Base-by-base conservation (phyloP, 2,888 invertebrate genomes). In the Leucophenga maculata region DNA sequence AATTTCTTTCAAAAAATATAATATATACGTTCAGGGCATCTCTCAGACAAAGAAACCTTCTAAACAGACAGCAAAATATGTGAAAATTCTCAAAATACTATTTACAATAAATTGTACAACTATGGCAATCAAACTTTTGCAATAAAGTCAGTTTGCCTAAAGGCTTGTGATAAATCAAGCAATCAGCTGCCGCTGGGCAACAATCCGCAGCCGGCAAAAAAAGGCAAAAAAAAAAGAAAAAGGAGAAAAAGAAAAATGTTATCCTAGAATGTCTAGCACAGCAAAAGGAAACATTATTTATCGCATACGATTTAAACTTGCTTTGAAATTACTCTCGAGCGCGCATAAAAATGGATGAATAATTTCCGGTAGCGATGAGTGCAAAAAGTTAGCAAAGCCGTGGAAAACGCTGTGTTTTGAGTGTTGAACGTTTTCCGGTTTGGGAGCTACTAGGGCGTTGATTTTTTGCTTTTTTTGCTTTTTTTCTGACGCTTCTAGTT, bases 61-160 rank as follows among this genome's bases (percentile, higher is more conserved):
- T n/a, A n/a, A n/a, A n/a, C n/a, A n/a, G n/a, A n/a, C 14, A 52
- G n/a, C 3, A 9, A 16, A 52, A 52, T 14, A 39, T 6, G 39
- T 6, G 39, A 8, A 39, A 39, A 39, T 39, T 39, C 39, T 39
- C 3, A 39, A 39, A n/a, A n/a, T n/a, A n/a, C n/a, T n/a, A n/a
- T n/a, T n/a, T n/a, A n/a, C n/a, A n/a, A n/a, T 39, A 39, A 6
- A 57, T 20, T 14, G 26, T 13, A 57, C 6, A 62, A 64, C 62
- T 64, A n/a, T 20, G 22, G 59, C 83, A 80, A 80, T 80, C 80
- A 83, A 80, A 83, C 82, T 80, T 80, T 80, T 78, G 80, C 80
- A 80, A 80, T 80, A 80, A 80, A 80, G 83, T 80, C 80, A 77
- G 83, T 80, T 18, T 78, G 82, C 83, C 80, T 79, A 83, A 80